These are phyloP conservation scores for Heterocephalus glaber DNA, from an alignment of 2,113 vertebrate genomes.

Conservation along the genomic window DNA sequence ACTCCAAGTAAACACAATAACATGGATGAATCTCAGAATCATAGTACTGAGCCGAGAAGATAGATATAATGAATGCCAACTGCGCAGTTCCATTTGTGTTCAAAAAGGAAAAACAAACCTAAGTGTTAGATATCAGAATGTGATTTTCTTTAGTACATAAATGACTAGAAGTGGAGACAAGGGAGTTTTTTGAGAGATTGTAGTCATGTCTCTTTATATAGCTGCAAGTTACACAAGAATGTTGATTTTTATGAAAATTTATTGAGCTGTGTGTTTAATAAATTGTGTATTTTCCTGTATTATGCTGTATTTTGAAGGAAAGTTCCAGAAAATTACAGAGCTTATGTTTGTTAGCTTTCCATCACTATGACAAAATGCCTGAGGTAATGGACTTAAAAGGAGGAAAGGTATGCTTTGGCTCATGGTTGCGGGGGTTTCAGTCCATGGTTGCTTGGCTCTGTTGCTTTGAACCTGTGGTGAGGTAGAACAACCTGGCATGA, in stretches of 20 bases:
- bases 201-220: not conserved
- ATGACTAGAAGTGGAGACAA: not conserved
- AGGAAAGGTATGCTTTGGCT: not conserved
- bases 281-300: conserved; percentile 27
- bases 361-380: not conserved
- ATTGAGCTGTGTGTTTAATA: not conserved
- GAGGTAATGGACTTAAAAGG: not conserved
- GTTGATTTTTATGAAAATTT: not conserved
- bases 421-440: not conserved
- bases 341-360: not conserved
- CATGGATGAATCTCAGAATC: not conserved
- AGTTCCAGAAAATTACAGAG: conserved; percentile 26
- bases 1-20: accelerated
- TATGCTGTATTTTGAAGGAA: conserved; percentile 46
- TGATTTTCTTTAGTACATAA: not conserved
- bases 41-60: not conserved
- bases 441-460: not conserved
- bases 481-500: not conserved
- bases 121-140: not conserved
- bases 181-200: not conserved
- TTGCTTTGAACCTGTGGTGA: not conserved
- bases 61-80: not conserved
- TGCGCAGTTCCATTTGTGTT: not conserved
- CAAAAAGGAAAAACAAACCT: not conserved
- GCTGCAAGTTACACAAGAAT: not conserved